Evolutionary conservation across 1,140 invertebrate species (phyloP).

Genomic region (Drosophila mayri): DNA sequence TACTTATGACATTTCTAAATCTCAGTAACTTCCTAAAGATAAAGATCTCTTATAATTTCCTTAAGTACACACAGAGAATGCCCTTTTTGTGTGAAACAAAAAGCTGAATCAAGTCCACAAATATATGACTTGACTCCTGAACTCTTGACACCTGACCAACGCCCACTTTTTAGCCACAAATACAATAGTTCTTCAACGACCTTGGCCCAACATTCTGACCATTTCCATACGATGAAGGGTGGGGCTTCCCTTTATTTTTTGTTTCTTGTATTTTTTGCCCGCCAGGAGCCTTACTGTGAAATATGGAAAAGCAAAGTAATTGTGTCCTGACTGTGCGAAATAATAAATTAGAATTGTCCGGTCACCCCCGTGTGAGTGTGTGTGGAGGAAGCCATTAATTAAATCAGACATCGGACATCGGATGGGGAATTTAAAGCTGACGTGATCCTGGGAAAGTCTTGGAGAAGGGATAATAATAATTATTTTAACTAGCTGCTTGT

Average conservation of each 20-base stretch:
- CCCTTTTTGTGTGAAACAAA: background rate
- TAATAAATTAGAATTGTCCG: constrained; percentile 49
- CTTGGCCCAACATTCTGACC: constrained; percentile 53
- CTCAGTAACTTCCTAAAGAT: background rate
- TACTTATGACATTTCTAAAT: constrained; percentile 8
- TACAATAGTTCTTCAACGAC: constrained; percentile 50
- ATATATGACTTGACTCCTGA: constrained; percentile 46
- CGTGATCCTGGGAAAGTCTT: constrained; percentile 17
- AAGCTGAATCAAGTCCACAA: constrained; percentile 30
- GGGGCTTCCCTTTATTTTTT: constrained; percentile 3
- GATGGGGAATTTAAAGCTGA: constrained; percentile 33
- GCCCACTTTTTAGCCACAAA: constrained; percentile 46
- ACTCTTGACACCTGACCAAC: constrained; percentile 47
- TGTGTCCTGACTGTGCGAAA: constrained; percentile 50
- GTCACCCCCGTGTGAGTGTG: constrained; percentile 13
- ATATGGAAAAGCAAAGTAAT: constrained; percentile 55
- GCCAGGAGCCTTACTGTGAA: constrained; percentile 22
- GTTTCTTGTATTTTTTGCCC: constrained; percentile 3
- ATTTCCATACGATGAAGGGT: constrained; percentile 31
- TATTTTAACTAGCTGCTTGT: too few relatives aligned
- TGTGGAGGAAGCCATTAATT: constrained; percentile 38
- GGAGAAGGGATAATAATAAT: background rate
- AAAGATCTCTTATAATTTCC: constrained; percentile 26
- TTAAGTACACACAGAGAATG: constrained; percentile 10
- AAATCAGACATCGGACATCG: constrained; percentile 25